Evolutionary conservation across 2,113 vertebrate genomes (phyloP).

Genomic region (Mesitornis unicolor): DNA sequence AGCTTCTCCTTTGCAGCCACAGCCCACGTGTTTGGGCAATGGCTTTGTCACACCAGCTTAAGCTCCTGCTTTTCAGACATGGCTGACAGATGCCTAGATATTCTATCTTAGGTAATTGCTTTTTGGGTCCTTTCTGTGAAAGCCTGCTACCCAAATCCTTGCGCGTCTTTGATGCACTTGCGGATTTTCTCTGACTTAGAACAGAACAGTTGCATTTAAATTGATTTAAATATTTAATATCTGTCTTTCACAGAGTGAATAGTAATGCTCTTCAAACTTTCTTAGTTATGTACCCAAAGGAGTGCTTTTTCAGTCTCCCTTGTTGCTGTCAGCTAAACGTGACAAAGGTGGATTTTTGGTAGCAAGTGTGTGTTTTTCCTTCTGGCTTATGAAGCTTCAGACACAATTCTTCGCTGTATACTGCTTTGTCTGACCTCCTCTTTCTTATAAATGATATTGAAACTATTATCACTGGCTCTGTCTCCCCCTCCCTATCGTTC

Average conservation of each 20-base stretch:
- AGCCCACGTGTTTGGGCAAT: background rate
- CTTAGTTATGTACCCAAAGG: background rate
- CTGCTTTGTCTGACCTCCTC: background rate
- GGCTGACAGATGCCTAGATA: background rate
- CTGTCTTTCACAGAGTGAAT: background rate
- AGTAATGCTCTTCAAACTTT: background rate
- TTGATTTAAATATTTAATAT: slow-evolving; percentile 29
- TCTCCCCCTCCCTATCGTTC: background rate
- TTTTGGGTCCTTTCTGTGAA: background rate
- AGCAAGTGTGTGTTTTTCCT: background rate
- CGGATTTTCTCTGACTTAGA: background rate
- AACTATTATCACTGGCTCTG: background rate
- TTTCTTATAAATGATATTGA: slow-evolving; percentile 6
- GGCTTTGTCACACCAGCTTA: background rate
- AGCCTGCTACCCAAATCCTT: background rate
- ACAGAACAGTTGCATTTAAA: slow-evolving; percentile 4
- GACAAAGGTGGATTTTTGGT: background rate
- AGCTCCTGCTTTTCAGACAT: background rate
- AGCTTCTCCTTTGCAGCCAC: background rate
- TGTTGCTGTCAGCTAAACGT: background rate
- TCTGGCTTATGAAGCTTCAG: background rate
- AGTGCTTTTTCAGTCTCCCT: background rate
- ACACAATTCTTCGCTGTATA: background rate
- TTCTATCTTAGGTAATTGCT: background rate
- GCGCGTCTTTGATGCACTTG: fast-evolving